Percentiles rank a stretch among this genome's conserved stretches.
Evolutionary conservation across 2,797 vertebrate genomes (phyloP).

Genomic region (Gorsachius magnificus): DNA sequence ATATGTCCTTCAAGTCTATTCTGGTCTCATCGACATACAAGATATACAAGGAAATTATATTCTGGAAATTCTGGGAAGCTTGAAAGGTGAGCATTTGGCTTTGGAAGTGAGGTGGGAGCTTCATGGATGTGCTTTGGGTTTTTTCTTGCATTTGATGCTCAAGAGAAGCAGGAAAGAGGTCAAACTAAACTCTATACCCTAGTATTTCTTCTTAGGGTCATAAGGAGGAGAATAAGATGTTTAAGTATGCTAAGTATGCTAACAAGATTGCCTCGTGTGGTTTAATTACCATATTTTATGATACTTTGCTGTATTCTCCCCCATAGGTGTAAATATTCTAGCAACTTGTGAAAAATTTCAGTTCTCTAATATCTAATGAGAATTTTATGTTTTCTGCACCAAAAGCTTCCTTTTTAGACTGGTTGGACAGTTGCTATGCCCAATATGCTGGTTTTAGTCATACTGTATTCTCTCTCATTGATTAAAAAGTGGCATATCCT

Average conservation of each 20-base stretch:
- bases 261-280: background rate
- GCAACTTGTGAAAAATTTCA: background rate
- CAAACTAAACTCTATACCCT: background rate
- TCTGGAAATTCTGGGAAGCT: background rate
- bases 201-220: background rate
- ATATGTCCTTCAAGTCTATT: fast-evolving
- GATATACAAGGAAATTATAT: background rate
- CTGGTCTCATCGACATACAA: fast-evolving
- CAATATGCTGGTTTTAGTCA: background rate
- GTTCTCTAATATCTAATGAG: background rate
- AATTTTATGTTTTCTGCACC: background rate
- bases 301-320: background rate
- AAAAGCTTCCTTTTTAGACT: background rate
- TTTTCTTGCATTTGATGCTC: background rate
- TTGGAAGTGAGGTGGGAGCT: background rate
- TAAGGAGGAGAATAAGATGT: background rate
- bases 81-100: background rate
- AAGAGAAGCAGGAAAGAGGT: background rate
- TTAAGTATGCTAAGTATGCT: background rate
- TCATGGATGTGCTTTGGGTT: fast-evolving
- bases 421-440: background rate
- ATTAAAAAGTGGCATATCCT: background rate
- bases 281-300: background rate
- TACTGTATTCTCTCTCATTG: background rate
- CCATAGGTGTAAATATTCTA: background rate